Evolutionary conservation across 2,113 vertebrate genomes (phyloP), one percentile per base, ranked within the genome.

Genomic region (Tringa solitaria): DNA sequence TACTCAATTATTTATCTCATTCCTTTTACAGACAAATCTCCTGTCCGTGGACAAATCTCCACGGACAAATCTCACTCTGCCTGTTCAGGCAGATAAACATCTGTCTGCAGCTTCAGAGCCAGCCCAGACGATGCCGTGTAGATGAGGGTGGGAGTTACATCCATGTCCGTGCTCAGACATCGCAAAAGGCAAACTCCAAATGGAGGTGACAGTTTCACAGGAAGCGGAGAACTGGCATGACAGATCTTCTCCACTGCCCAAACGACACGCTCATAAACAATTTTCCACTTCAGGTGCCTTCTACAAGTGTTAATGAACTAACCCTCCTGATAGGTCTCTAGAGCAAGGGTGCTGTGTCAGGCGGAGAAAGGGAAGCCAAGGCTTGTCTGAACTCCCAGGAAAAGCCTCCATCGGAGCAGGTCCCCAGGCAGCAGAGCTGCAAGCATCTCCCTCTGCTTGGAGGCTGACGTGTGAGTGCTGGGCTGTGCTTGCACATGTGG

Each of bases 261-360:
- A 57, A 57, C 19, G 0, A 1, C 8, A 14, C 2, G 0, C 82
- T 87, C 88, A 51, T 1, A 21, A 92, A 27, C 0, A 4, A 88
- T 96, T 85, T 93, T 92, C 91, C 88, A 84, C 82, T 87, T 59
- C 65, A 75, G 61, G 37, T 82, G 82, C 70, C 61, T 88, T 59
- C 85, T 54, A 18, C 85, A 46, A 63, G 78, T 28, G 69, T 59
- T 59, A 87, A 70, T 68, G 91, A 93, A 59, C 46, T 72, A 68
- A 53, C 61, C 56, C 56, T 67, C 26, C 15, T 1, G 24, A 28
- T 12, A 27, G 53, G 22, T 18, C 78, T 53, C 65, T 12, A 53
- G 46, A 43, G 33, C 27, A 32, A 39, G 46, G 65, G 39, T 1
- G 1, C 51, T 14, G 39, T 10, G 53, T 4, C 8, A 4, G 19